A percentile compares a stretch with the other conserved stretches of the same genome.
Evolutionary conservation across 2,113 vertebrate species (phyloP).

Genomic region (Furnarius figulus): DNA sequence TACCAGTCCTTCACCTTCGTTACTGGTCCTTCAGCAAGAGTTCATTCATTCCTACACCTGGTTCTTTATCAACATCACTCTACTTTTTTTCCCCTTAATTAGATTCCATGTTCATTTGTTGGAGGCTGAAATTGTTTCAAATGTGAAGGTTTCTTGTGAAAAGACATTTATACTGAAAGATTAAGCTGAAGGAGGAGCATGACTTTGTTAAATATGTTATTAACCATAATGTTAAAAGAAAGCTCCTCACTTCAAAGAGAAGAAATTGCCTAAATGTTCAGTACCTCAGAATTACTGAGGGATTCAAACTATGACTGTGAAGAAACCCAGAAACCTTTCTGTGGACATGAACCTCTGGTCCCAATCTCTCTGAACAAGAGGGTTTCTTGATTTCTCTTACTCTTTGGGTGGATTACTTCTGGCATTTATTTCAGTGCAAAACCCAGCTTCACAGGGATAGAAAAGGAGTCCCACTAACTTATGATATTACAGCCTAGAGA

Average conservation of each 20-base stretch:
- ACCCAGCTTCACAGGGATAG: neutral
- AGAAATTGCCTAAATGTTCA: neutral
- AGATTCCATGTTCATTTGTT: neutral
- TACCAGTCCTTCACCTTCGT: neutral
- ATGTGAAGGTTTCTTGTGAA: neutral
- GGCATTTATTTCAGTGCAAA: neutral
- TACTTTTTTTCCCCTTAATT: neutral
- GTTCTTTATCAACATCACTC: neutral
- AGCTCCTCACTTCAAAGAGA: neutral
- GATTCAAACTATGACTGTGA: neutral
- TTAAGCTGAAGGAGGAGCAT: neutral
- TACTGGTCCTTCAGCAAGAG: neutral
- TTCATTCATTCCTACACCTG: neutral
- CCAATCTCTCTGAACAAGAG: neutral
- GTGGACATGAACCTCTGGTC: accelerated
- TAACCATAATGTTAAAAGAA: neutral
- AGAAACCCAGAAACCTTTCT: neutral
- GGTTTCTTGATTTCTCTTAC: neutral
- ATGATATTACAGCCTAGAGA: neutral
- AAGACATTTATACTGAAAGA: neutral
- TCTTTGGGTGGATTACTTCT: neutral
- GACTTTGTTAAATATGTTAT: neutral
- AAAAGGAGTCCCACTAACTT: neutral
- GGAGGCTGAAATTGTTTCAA: neutral
- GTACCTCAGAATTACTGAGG: neutral